phyloP scores from a whole-genome alignment of 2,113 vertebrate genomes.

The Paracanthobrama guichenoti region DNA sequence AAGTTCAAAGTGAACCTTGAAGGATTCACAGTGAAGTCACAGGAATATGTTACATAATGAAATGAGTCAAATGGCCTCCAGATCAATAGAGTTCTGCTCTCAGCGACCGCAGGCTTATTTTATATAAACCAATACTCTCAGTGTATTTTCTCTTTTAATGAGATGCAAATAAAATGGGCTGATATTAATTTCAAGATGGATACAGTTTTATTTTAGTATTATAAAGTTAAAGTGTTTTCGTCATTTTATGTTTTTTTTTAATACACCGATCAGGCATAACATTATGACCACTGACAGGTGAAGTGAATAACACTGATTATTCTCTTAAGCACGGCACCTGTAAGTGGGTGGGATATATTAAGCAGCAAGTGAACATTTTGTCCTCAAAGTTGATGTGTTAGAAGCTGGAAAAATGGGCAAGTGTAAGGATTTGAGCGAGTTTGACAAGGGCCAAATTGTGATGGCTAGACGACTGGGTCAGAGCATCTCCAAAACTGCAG shows the following conservation, averaged over 20 bases:
- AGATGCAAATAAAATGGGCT: neutral
- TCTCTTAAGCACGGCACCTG: too few relatives aligned
- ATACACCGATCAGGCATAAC: too few relatives aligned
- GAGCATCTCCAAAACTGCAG: too few relatives aligned
- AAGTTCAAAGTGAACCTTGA: slow-evolving; percentile 7
- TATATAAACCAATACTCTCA: neutral
- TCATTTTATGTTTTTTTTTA: neutral
- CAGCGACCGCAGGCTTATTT: neutral
- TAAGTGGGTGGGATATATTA: too few relatives aligned
- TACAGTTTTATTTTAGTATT: neutral
- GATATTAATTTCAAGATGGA: neutral
- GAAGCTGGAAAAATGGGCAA: too few relatives aligned
- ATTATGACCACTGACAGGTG: too few relatives aligned
- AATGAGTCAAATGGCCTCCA: neutral
- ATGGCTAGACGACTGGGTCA: too few relatives aligned
- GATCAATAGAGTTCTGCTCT: neutral
- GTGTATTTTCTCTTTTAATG: neutral
- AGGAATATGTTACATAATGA: neutral
- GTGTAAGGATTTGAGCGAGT: too few relatives aligned
- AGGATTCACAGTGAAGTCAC: slow-evolving; percentile 9
- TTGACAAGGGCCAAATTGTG: too few relatives aligned
- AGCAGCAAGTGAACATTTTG: too few relatives aligned
- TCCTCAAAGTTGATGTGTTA: too few relatives aligned
- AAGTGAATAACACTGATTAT: too few relatives aligned
- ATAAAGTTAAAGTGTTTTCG: neutral